These are phyloP conservation scores for Babyrousa celebensis DNA, from an alignment of 2,797 vertebrate species.

Conservation along the genomic window DNA sequence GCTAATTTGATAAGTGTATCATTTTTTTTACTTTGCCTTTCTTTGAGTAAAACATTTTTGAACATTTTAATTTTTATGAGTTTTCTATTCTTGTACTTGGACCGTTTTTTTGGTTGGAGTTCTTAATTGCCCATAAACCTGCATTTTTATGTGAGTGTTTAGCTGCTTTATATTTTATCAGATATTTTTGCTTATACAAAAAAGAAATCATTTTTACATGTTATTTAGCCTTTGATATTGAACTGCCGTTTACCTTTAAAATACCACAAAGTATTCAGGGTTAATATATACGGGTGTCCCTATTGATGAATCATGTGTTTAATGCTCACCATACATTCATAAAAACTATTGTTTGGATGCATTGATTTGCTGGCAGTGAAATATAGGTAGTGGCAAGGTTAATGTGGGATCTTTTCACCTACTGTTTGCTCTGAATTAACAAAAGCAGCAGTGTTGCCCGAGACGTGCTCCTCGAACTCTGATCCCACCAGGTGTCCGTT, in stretches of 20 bases:
- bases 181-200: conserved; percentile 57
- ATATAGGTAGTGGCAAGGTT: conserved; percentile 75
- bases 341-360: conserved; percentile 67
- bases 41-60: conserved; percentile 64
- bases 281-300: conserved; percentile 67
- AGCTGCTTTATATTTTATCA: conserved; percentile 62
- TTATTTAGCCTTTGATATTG: conserved; percentile 56
- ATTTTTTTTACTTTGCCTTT: conserved; percentile 65
- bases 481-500: not conserved
- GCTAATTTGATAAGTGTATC: conserved; percentile 30
- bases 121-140: conserved; percentile 61
- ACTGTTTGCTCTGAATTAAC: conserved; percentile 69
- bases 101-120: conserved; percentile 3
- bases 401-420: conserved; percentile 75
- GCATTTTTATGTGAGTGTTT: conserved; percentile 47
- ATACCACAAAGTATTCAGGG: not conserved
- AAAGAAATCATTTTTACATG: conserved; percentile 60
- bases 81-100: conserved; percentile 58
- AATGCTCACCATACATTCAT: conserved; percentile 67
- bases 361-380: conserved; percentile 73
- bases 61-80: conserved; percentile 47
- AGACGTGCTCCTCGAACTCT: conserved; percentile 27
- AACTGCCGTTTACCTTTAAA: conserved; percentile 70
- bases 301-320: conserved; percentile 72
- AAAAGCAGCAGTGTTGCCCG: conserved; percentile 62